A percentile compares a stretch with the other conserved stretches of the same genome.
Evolutionary conservation across 2,797 vertebrate genomes (phyloP).

Genomic region (Cercopithecus neglectus): DNA sequence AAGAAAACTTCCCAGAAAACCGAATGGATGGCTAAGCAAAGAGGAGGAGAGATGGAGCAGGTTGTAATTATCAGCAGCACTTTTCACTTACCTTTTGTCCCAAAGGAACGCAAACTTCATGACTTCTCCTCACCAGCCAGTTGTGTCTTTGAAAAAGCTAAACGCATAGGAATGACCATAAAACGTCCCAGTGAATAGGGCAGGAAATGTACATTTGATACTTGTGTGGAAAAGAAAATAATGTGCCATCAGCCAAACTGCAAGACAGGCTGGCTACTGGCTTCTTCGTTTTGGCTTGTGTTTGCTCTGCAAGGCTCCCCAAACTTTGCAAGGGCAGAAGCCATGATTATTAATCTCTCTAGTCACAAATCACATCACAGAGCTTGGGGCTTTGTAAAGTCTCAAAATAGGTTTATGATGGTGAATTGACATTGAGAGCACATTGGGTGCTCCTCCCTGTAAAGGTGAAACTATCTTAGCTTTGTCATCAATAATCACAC

Average conservation of each 20-base stretch:
- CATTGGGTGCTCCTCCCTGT: too few relatives aligned
- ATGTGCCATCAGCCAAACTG: background rate
- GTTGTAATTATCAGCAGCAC: background rate
- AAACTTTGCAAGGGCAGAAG: background rate
- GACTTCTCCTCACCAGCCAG: background rate
- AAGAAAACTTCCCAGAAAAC: slow-evolving; percentile 18
- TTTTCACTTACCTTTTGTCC: background rate
- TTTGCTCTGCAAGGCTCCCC: background rate
- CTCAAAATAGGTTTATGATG: background rate
- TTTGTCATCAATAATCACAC: background rate
- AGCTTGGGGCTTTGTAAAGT: background rate
- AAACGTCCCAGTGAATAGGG: background rate
- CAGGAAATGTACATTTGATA: background rate
- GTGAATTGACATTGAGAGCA: background rate
- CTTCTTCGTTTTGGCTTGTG: background rate
- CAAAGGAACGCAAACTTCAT: background rate
- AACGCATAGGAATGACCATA: background rate
- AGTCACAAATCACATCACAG: background rate
- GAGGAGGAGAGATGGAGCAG: background rate
- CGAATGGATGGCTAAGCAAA: background rate
- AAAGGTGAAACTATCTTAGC: background rate
- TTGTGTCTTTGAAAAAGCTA: background rate
- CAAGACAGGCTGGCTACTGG: background rate
- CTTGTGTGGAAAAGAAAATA: background rate
- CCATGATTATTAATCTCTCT: background rate